Conservation (phyloP, 2,888 invertebrate species). For the Cheilosia vernalis region DNA sequence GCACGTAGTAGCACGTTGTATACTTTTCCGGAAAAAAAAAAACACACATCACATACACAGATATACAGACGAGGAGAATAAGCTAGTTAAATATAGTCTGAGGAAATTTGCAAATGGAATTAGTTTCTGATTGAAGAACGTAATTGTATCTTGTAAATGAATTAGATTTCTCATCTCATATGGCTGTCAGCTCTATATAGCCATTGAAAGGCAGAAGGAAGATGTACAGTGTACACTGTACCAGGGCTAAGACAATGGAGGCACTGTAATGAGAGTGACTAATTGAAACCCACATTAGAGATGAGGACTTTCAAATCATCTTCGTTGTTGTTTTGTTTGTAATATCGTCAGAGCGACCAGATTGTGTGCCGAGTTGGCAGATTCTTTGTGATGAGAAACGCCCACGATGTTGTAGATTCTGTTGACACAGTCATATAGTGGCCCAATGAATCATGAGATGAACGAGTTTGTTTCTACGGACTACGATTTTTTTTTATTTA, state of each 20-base stretch:
- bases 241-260: conserved; percentile 32
- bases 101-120: conserved; percentile 71
- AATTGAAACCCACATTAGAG: conserved; percentile 37
- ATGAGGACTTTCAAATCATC: conserved; percentile 22
- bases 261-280: conserved; percentile 41
- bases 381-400: conserved; percentile 25
- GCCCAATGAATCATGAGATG: too few relatives aligned
- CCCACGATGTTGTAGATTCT: conserved; percentile 5
- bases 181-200: conserved; percentile 1
- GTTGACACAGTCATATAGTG: background rate
- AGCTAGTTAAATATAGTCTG: conserved; percentile 35
- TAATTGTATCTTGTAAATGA: conserved; percentile 70
- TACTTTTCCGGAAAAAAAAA: conserved; percentile 49
- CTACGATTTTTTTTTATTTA: too few relatives aligned
- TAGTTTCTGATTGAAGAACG: conserved; percentile 71
- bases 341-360: conserved; percentile 13
- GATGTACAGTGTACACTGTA: background rate
- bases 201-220: background rate
- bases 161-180: conserved; percentile 62
- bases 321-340: conserved; percentile 2
- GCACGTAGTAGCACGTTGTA: conserved; percentile 50
- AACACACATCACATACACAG: background rate
- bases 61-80: conserved; percentile 29
- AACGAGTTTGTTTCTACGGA: too few relatives aligned
- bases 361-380: conserved; percentile 7